These are phyloP conservation scores for Enhydra lutris DNA, from an alignment of 2,113 vertebrate genomes.

Conservation along the genomic window DNA sequence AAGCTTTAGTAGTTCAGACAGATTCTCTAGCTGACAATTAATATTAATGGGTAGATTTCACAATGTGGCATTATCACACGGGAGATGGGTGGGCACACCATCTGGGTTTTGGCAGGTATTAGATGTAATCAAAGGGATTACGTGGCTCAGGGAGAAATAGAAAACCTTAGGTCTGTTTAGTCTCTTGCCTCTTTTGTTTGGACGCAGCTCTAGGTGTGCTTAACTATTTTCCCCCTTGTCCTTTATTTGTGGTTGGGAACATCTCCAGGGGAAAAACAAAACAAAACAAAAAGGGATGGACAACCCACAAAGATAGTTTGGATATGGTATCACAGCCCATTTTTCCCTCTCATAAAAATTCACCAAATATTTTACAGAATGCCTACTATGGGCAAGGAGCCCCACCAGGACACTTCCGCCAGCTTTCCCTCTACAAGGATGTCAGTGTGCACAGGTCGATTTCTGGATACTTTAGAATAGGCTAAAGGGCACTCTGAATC, in stretches of 20 bases:
- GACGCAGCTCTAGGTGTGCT: conserved; percentile 83
- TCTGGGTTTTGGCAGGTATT: conserved; percentile 97
- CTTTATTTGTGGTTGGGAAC: conserved; percentile 77
- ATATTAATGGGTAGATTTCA: conserved; percentile 96
- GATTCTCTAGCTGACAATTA: conserved; percentile 94
- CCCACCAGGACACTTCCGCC: not conserved
- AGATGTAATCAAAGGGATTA: conserved; percentile 99
- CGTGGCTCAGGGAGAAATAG: conserved; percentile 91
- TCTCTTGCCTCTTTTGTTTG: conserved; percentile 84
- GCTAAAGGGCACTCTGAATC: conserved; percentile 16
- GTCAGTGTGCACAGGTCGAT: conserved; percentile 29
- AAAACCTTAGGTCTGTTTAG: conserved; percentile 87
- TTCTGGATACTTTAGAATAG: conserved; percentile 39
- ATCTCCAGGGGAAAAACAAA: conserved; percentile 59
- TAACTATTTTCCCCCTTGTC: conserved; percentile 75
- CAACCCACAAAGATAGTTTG: not conserved
- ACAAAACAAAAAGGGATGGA: conserved; percentile 23
- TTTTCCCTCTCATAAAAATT: conserved; percentile 3
- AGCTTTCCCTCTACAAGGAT: conserved; percentile 45
- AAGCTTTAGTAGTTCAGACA: conserved; percentile 91
- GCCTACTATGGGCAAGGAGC: not conserved
- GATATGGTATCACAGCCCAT: not conserved
- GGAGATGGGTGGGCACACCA: conserved; percentile 97
- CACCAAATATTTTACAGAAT: conserved; percentile 7
- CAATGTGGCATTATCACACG: conserved; percentile 96